Base-by-base conservation (phyloP, 2,888 invertebrate species). In the Agrotis ipsilon region DNA sequence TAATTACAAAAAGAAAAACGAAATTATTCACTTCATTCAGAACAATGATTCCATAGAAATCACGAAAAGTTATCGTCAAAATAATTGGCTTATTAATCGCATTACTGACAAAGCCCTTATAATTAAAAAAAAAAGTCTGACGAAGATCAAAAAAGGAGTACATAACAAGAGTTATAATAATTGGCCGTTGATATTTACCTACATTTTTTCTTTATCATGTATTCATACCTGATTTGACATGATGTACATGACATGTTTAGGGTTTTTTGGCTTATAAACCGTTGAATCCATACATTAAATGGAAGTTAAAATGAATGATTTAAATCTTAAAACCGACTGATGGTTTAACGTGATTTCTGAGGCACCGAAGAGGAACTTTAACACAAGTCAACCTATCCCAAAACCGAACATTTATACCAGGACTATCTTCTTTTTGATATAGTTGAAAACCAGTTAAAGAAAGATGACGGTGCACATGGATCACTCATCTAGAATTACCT, bases 21-120 rank as follows among this genome's bases (percentile, higher is more conserved):
- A 9, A 32, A 32, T 24, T 7, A 18, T 54, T 2, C 1, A 24
- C 52, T 24, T 18, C 9, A 18, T 57, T 14, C 1, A 9, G 7
- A 57, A 19, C 1, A 14, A 48, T n/a, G 9, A 3, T 19, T 11
- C 13, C 6, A 21, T 18, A 39, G 3, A 24, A 43, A 48, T n/a
- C 3, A 39, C 27, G 43, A 0, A 14, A 21, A 21, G 16, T 32
- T 7, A 27, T 49, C 19, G 11, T 18, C 2, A 54, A 46, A 64
- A 43, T 52, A 46, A 24, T 39, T 32, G 14, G 24, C 18, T 18
- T 18, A 54, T 18, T 74, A 54, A 74, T 71, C 75, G 52, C 18
- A 63, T 74, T 74, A 54, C 46, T 74, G 39, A 19, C 14, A 68
- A 54, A 43, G 13, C 45, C 13, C 4, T 54, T 61, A 21, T 60